A percentile compares a stretch with the other conserved stretches of the same genome.
Evolutionary conservation across 2,888 invertebrate genomes (phyloP).

Genomic region (Dione vanillae): DNA sequence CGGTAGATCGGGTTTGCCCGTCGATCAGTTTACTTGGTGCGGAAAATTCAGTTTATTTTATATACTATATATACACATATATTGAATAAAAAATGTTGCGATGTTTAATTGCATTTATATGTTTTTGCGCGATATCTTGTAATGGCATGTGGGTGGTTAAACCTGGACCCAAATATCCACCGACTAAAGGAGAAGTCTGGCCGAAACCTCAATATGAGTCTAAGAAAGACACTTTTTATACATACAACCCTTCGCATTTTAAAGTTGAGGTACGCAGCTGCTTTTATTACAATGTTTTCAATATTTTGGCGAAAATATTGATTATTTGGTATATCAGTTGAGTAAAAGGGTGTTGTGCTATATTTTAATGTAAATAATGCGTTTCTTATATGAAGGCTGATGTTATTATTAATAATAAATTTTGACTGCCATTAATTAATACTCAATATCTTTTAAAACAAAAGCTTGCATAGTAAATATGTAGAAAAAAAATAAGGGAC

Average conservation of each 20-base stretch:
- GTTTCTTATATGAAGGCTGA: background rate
- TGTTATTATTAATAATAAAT: background rate
- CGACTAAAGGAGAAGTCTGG: conserved; percentile 88
- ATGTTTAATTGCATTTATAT: conserved; percentile 26
- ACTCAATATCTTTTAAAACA: background rate
- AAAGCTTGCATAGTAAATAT: background rate
- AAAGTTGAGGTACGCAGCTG: conserved; percentile 70
- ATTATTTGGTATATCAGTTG: conserved; percentile 24
- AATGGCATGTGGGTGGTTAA: conserved; percentile 53
- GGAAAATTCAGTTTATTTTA: background rate
- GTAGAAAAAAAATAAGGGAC: background rate
- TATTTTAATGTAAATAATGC: background rate
- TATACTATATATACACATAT: background rate
- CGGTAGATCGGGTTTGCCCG: conserved; percentile 1
- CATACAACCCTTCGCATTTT: conserved; percentile 76
- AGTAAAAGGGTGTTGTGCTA: background rate
- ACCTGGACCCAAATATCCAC: conserved; percentile 78
- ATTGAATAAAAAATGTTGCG: conserved; percentile 29
- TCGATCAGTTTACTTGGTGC: conserved; percentile 9
- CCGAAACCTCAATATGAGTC: conserved; percentile 85
- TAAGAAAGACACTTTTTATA: conserved; percentile 67
- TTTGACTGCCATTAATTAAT: background rate
- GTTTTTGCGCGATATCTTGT: conserved; percentile 25
- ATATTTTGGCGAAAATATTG: conserved; percentile 30
- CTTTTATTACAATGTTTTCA: background rate